Evolutionary conservation across 2,113 vertebrate species (phyloP).

Genomic region (Oryzias woworae): DNA sequence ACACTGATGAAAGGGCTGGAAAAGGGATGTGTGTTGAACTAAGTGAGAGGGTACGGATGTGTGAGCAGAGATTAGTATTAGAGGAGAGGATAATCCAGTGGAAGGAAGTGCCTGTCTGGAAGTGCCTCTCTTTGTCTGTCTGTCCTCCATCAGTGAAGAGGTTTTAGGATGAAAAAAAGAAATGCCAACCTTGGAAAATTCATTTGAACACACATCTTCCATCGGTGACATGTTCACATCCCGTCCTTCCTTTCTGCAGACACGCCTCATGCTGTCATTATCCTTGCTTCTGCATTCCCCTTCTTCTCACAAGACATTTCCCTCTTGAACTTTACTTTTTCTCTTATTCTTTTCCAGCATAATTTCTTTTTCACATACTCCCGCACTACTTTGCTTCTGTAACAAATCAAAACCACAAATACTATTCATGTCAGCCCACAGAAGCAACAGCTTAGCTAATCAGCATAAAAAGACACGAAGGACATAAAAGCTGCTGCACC

Average conservation of each 20-base stretch:
- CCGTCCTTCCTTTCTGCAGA: not conserved
- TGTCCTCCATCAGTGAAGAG: conserved; percentile 20
- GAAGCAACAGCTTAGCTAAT: conserved; percentile 9
- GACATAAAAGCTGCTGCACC: conserved; percentile 11
- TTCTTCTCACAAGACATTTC: not conserved
- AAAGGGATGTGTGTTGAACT: not conserved
- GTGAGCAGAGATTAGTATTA: conserved; percentile 59
- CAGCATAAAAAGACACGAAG: conserved; percentile 2
- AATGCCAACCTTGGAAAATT: conserved; percentile 33
- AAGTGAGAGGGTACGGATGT: conserved; percentile 20
- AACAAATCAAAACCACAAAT: not conserved
- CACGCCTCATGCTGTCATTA: no score
- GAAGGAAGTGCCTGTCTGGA: conserved; percentile 37
- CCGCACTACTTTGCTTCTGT: not conserved
- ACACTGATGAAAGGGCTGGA: not conserved
- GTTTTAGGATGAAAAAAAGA: conserved; percentile 32
- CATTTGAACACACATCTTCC: conserved; percentile 42
- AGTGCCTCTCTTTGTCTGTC: conserved; percentile 15
- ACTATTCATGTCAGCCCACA: not conserved
- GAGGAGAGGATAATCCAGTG: conserved; percentile 62
- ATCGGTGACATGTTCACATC: conserved; percentile 18
- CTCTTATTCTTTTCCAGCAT: no score
- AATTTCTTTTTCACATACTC: not conserved
- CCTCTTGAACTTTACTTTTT: no score
- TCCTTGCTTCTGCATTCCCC: not conserved